Evolutionary conservation across 2,888 invertebrate species (phyloP).

Genomic region (Hyles lineata): DNA sequence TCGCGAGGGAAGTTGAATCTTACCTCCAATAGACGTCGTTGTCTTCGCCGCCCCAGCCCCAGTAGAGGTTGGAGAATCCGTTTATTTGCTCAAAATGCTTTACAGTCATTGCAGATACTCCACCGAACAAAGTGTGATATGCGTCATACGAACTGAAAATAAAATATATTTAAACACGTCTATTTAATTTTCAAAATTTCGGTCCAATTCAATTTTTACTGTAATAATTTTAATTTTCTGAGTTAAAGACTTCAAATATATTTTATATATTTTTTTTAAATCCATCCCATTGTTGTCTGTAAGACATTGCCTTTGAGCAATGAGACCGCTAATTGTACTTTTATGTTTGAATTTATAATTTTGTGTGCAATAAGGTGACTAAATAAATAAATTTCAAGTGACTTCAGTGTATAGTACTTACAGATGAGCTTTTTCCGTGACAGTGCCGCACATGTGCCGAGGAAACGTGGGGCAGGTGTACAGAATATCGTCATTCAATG

Average conservation of each 20-base stretch:
- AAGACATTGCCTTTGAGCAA: no score
- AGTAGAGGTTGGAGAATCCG: conserved; percentile 94
- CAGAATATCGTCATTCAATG: conserved; percentile 93
- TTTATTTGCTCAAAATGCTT: conserved; percentile 93
- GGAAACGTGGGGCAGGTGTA: conserved; percentile 95
- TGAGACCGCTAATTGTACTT: no score
- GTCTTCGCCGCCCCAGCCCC: conserved; percentile 98
- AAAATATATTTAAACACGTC: neutral
- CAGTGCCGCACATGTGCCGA: conserved; percentile 91
- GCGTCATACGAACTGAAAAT: conserved; percentile 86
- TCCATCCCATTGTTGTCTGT: no score
- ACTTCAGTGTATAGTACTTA: no score
- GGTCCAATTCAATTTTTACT: no score
- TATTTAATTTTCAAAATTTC: no score
- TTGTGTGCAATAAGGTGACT: no score
- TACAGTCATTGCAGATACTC: conserved; percentile 93
- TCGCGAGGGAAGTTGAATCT: neutral
- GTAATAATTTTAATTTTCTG: no score
- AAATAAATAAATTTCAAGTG: no score
- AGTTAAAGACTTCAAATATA: no score
- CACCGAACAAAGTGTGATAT: conserved; percentile 93
- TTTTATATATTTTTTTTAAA: no score
- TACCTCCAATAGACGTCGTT: conserved; percentile 94
- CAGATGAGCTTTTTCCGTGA: conserved; percentile 47
- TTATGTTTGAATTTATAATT: no score